Evolutionary conservation across 2,797 vertebrate species (phyloP).

Genomic region (Tolypeutes matacus): DNA sequence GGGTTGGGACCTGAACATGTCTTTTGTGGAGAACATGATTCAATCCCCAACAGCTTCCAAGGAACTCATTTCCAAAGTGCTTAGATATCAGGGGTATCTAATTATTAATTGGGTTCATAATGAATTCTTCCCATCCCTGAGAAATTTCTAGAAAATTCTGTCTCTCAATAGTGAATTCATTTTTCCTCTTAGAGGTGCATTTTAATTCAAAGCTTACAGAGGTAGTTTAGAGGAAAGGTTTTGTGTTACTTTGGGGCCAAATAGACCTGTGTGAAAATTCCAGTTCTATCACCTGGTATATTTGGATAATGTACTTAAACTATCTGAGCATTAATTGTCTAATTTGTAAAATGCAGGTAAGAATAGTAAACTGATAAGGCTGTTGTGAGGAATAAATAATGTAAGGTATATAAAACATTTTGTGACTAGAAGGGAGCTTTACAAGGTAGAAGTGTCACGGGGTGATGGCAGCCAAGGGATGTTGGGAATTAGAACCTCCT

Average conservation of each 20-base stretch:
- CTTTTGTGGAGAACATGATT: no score
- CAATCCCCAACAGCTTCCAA: not conserved
- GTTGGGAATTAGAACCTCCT: not conserved
- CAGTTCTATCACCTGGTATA: not conserved
- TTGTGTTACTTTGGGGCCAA: not conserved
- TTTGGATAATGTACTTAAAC: not conserved
- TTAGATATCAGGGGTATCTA: constrained; percentile 59
- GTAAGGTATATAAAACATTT: not conserved
- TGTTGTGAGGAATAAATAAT: not conserved
- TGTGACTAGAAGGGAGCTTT: not conserved
- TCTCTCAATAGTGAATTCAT: constrained; percentile 6
- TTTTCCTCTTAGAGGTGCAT: not conserved
- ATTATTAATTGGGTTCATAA: constrained; percentile 67
- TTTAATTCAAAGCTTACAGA: constrained; percentile 28
- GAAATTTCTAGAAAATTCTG: constrained; percentile 69
- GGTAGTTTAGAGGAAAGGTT: not conserved
- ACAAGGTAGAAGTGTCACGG: not conserved
- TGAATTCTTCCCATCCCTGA: constrained; percentile 60
- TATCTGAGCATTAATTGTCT: not conserved
- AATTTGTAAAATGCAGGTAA: constrained; percentile 7
- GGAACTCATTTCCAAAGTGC: constrained; percentile 49
- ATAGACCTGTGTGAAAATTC: not conserved
- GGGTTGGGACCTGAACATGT: no score
- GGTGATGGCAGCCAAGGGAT: not conserved
- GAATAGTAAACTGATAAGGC: not conserved